Evolutionary conservation across 2,797 vertebrate genomes (phyloP).

Genomic region (Clangula hyemalis): DNA sequence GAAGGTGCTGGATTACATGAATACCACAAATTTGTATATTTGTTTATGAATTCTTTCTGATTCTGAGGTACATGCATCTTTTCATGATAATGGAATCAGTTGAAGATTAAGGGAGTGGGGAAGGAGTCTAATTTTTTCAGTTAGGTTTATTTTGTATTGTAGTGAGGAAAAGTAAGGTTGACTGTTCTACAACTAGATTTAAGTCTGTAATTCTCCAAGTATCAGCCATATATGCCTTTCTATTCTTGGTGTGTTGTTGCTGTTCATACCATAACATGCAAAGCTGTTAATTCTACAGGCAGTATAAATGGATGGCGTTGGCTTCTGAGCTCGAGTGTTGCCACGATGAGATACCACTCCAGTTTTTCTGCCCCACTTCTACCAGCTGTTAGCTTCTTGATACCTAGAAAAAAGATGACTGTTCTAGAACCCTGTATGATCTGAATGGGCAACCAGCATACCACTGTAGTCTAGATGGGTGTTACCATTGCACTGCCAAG

Average conservation of each 20-base stretch:
- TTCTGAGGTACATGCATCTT: accelerated
- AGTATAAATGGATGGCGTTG: not conserved
- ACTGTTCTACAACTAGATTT: not conserved
- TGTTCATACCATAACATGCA: not conserved
- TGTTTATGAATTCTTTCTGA: not conserved
- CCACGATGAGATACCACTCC: not conserved
- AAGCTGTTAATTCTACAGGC: not conserved
- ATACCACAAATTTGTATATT: not conserved
- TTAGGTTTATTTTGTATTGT: accelerated
- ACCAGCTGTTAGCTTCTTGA: not conserved
- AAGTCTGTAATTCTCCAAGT: not conserved
- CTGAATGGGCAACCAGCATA: not conserved
- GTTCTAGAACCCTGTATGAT: not conserved
- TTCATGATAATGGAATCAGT: not conserved
- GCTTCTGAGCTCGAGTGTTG: not conserved
- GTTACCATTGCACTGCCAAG: not conserved
- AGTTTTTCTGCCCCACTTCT: not conserved
- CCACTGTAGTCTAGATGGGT: not conserved
- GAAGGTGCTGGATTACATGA: not conserved
- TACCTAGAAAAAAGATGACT: not conserved
- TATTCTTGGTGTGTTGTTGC: not conserved
- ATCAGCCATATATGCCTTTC: not conserved
- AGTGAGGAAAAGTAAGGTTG: not conserved
- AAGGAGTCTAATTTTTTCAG: not conserved
- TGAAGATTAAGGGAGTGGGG: not conserved